Conservation (phyloP, 2,113 vertebrate species). For the Taxidea taxus region DNA sequence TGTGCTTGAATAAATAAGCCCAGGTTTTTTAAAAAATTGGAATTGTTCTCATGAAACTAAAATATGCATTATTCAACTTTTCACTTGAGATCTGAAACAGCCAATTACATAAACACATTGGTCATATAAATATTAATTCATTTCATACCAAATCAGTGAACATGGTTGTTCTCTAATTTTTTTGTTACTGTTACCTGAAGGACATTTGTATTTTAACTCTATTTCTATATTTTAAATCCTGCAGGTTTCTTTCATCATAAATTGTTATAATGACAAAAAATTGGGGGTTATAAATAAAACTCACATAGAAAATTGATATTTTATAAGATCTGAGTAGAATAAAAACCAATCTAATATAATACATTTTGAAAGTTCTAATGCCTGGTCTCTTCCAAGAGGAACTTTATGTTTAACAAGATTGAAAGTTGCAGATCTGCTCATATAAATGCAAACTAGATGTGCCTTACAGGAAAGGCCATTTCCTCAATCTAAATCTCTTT, state of each 20-base stretch:
- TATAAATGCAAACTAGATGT: conserved; percentile 80
- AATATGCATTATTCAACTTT: neutral
- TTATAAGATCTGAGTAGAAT: conserved; percentile 31
- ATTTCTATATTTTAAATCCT: neutral
- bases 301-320: neutral
- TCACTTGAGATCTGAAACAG: neutral
- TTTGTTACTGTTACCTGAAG: neutral
- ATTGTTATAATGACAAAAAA: neutral
- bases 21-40: neutral
- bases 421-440: conserved; percentile 65
- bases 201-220: neutral
- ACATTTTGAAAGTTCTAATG: conserved; percentile 50
- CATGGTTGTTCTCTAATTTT: neutral
- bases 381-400: conserved; percentile 69
- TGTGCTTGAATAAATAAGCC: neutral
- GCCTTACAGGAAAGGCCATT: conserved; percentile 63
- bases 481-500: conserved; percentile 70
- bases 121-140: neutral
- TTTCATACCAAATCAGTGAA: neutral
- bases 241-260: neutral
- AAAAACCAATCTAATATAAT: conserved; percentile 60
- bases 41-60: neutral
- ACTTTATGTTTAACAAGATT: conserved; percentile 51
- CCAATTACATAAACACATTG: neutral
- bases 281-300: neutral